A percentile compares a stretch with the other conserved stretches of the same genome.
These are phyloP conservation scores for Dryococelus australis DNA, from an alignment of 2,888 invertebrate species.

Conservation along the genomic window DNA sequence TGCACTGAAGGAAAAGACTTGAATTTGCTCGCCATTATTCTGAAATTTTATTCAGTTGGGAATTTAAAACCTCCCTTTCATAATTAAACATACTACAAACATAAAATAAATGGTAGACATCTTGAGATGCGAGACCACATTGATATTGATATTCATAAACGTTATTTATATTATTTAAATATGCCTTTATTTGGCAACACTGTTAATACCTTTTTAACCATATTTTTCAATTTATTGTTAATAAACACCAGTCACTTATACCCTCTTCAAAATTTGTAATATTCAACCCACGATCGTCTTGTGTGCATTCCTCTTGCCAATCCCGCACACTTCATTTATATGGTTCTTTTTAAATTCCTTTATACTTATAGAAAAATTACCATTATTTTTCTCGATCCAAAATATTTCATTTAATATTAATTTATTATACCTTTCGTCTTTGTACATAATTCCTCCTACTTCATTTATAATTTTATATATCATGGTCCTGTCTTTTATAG, in stretches of 20 bases:
- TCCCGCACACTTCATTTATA: neutral
- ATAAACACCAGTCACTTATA: neutral
- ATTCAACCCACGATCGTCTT: no score
- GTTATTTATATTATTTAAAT: neutral
- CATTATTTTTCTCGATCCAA: neutral
- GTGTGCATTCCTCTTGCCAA: neutral
- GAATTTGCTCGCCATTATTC: no score
- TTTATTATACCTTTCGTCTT: neutral
- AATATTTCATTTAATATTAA: neutral
- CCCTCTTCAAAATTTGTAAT: neutral
- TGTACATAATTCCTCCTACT: neutral
- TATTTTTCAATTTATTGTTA: neutral
- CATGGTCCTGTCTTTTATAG: neutral
- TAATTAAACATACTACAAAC: neutral
- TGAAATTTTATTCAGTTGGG: no score
- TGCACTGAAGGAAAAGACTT: no score
- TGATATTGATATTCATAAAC: neutral
- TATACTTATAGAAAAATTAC: neutral
- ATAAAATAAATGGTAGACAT: neutral
- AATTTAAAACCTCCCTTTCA: neutral
- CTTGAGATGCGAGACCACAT: neutral
- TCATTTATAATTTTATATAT: neutral
- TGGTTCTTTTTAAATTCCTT: neutral
- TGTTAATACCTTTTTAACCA: neutral
- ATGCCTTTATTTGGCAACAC: neutral